Evolutionary conservation across 2,113 vertebrate genomes (phyloP).

Genomic region (Sebastes fasciatus): DNA sequence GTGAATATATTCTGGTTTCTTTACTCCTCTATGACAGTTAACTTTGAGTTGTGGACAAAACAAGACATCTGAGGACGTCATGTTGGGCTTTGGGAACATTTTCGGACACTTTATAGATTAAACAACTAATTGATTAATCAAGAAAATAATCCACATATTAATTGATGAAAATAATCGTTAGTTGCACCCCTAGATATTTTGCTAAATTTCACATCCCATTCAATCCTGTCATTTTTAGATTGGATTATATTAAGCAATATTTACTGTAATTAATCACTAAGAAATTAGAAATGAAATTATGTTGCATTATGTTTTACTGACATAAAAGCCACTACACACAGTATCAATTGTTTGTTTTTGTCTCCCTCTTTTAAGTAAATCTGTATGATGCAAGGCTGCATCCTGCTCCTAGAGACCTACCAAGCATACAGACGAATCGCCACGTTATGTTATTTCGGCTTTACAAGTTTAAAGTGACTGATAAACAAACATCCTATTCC

Average conservation of each 20-base stretch:
- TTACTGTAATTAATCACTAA: background rate
- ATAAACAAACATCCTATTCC: slow-evolving; percentile 3
- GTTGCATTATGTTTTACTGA: slow-evolving; percentile 1
- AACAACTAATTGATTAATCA: too few species aligned
- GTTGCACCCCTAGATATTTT: too few species aligned
- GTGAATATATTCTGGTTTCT: too few species aligned
- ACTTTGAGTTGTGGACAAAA: too few species aligned
- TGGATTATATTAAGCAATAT: background rate
- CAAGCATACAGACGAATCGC: background rate
- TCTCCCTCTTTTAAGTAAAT: background rate
- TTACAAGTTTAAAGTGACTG: slow-evolving; percentile 13
- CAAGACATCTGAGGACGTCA: too few species aligned
- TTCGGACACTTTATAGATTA: too few species aligned
- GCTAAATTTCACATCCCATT: background rate
- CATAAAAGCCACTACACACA: background rate
- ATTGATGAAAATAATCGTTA: too few species aligned
- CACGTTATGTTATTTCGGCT: slow-evolving; percentile 11
- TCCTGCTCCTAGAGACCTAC: background rate
- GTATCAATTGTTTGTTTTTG: background rate
- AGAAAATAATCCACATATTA: too few species aligned
- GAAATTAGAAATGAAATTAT: slow-evolving; percentile 34
- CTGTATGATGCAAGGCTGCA: background rate
- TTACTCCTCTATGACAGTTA: background rate
- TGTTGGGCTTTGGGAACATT: too few species aligned
- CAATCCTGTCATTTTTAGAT: background rate